Percentiles rank a stretch among this genome's conserved stretches.
Conservation (phyloP, 1,140 invertebrate species). For the Samia ricini region DNA sequence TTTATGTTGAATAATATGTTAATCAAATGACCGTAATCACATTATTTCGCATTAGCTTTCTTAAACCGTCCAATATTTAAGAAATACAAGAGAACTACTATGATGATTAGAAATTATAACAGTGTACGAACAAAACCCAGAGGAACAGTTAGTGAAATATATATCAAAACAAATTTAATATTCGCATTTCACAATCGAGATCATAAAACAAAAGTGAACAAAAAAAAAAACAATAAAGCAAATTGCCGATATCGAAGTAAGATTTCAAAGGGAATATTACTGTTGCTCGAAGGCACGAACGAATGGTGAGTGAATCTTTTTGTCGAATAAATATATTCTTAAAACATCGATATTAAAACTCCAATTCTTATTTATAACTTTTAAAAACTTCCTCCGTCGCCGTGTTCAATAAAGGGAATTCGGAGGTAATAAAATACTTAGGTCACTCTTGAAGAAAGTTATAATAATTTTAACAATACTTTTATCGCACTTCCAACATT, state of each 20-base stretch:
- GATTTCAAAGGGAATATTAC: not conserved
- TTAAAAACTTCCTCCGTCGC: not conserved
- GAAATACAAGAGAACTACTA: too few species aligned
- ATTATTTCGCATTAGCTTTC: too few species aligned
- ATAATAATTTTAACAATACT: not conserved
- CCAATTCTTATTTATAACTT: not conserved
- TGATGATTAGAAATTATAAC: too few species aligned
- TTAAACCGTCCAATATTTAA: too few species aligned
- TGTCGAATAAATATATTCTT: not conserved
- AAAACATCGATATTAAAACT: not conserved
- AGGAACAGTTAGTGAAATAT: not conserved
- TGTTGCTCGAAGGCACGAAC: not conserved
- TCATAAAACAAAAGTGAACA: constrained; percentile 52
- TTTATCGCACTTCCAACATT: not conserved
- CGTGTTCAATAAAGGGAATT: not conserved
- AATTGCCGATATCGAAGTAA: not conserved
- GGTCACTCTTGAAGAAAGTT: not conserved
- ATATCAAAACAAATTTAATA: not conserved
- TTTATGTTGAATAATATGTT: too few species aligned
- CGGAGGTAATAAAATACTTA: not conserved
- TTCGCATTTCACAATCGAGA: constrained; percentile 16
- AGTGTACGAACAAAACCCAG: too few species aligned
- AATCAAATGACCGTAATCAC: too few species aligned
- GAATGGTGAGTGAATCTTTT: not conserved
- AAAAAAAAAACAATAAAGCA: constrained; percentile 53